phyloP scores from a whole-genome alignment of 2,113 vertebrate species.

The Mastomys coucha region DNA sequence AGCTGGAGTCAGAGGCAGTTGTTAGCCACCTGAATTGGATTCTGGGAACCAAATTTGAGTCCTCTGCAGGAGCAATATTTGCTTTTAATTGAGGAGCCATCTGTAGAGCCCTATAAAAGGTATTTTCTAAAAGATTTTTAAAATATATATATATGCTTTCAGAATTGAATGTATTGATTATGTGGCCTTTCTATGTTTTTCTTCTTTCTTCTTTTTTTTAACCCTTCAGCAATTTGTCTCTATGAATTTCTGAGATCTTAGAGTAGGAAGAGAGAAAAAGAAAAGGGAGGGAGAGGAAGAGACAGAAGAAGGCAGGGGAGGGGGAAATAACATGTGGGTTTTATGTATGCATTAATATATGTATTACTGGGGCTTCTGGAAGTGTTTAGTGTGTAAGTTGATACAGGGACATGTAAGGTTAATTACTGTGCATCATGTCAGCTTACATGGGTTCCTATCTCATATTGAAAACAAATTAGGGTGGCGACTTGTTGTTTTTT shows the following conservation, averaged over 20 bases:
- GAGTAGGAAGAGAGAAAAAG: neutral
- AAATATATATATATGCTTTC: neutral
- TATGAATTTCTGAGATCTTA: slow-evolving; percentile 5
- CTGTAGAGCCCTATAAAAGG: neutral
- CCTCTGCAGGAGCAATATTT: neutral
- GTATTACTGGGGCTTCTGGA: neutral
- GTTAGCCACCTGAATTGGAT: neutral
- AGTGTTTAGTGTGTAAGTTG: neutral
- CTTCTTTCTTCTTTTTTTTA: neutral
- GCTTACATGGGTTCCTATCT: neutral
- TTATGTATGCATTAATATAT: neutral
- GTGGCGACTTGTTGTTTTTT: neutral
- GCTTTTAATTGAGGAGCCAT: neutral
- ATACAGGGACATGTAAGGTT: neutral
- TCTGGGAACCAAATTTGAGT: neutral
- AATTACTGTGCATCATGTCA: neutral
- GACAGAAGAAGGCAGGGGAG: neutral
- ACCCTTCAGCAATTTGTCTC: neutral
- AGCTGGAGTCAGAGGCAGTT: neutral
- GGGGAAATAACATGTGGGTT: neutral
- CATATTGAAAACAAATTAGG: neutral
- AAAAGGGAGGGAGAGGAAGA: neutral
- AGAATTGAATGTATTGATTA: slow-evolving; percentile 9
- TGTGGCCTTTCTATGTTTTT: neutral
- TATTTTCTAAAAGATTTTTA: neutral